Percentiles rank a stretch among this genome's conserved stretches.
These are phyloP conservation scores for Grammomys dolichurus DNA, from an alignment of 2,113 vertebrate genomes.

Conservation along the genomic window DNA sequence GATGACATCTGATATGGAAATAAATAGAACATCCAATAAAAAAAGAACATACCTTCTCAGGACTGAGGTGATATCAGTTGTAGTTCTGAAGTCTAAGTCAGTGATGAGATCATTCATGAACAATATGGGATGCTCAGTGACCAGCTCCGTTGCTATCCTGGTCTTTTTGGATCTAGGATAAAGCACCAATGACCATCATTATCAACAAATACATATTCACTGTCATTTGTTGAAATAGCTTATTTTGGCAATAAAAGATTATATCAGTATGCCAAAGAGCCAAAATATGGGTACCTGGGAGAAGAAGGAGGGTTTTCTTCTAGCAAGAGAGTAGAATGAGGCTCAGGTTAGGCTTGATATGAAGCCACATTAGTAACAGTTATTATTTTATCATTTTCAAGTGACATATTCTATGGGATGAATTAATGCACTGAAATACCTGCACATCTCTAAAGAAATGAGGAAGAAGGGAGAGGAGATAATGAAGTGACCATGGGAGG, in stretches of 20 bases:
- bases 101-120: constrained; percentile 98
- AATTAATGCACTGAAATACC: no score
- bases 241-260: rapidly evolving
- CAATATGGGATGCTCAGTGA: constrained; percentile 92
- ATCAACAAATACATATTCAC: background rate
- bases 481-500: background rate
- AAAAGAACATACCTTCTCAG: constrained; percentile 90
- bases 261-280: background rate
- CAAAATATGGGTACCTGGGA: background rate
- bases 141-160: constrained; percentile 96
- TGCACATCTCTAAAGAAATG: background rate
- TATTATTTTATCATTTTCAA: background rate
- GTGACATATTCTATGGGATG: background rate
- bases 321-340: background rate
- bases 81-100: constrained; percentile 93
- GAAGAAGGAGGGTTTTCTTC: background rate
- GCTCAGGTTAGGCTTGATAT: background rate
- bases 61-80: constrained; percentile 89
- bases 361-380: background rate
- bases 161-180: constrained; percentile 97
- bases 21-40: no score
- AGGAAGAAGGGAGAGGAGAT: background rate
- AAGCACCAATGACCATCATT: background rate
- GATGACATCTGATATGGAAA: no score
- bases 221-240: background rate